These are phyloP conservation scores for Rhopilema esculentum DNA, from an alignment of 30 jellyfish, hydroid and myxozoan genomes.

Conservation along the genomic window DNA sequence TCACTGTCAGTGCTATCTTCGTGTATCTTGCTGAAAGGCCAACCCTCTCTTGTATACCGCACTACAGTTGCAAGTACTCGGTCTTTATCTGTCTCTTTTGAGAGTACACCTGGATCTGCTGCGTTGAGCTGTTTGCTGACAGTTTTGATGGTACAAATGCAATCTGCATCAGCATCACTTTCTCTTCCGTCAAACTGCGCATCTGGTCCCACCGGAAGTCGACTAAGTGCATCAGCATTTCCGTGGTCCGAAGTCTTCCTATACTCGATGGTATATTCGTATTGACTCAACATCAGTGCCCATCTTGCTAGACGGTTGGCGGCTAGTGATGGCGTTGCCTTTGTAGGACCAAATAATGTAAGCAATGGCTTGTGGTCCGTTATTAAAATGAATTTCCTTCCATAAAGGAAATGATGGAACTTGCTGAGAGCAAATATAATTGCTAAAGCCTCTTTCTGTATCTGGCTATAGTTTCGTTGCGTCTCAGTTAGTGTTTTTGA, in stretches of 20 bases:
- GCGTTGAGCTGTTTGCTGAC: constrained; percentile 11
- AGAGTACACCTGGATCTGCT: constrained; percentile 12
- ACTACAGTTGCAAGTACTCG: no score
- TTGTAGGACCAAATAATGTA: constrained; percentile 33
- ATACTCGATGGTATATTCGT: no score
- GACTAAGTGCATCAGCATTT: constrained; percentile 44
- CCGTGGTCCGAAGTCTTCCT: no score
- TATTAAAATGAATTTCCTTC: constrained; percentile 42
- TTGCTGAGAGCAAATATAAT: no score
- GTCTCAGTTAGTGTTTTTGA: constrained; percentile 32
- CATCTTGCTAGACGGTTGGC: no score
- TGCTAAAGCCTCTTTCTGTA: no score
- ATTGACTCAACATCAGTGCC: no score
- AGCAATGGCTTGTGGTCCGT: constrained; percentile 56
- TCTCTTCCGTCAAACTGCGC: constrained; percentile 38
- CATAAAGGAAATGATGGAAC: no score
- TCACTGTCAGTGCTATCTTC: background rate
- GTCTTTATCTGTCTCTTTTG: no score
- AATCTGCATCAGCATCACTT: background rate
- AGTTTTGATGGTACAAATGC: background rate
- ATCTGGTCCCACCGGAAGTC: constrained; percentile 40
- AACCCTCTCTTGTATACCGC: constrained; percentile 30
- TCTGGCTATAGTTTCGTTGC: no score
- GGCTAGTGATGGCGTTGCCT: constrained; percentile 38
- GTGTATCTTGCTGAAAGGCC: constrained; percentile 22